phyloP scores from a whole-genome alignment of 2,797 vertebrate genomes.

The Urophycis tenuis region DNA sequence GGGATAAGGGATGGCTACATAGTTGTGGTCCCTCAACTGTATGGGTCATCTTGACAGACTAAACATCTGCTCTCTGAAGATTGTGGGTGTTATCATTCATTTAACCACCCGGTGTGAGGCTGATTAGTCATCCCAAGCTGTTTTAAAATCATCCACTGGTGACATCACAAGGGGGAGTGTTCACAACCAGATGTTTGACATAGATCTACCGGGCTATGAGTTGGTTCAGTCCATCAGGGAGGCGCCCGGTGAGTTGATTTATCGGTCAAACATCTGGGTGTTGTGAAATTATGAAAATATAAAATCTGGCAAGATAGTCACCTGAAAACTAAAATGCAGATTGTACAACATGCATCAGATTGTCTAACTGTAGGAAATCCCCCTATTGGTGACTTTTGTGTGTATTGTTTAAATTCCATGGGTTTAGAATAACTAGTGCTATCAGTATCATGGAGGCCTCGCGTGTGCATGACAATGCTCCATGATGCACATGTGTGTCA shows the following conservation, averaged over 20 bases:
- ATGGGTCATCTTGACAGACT: not conserved
- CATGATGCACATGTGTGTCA: not conserved
- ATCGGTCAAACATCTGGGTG: not conserved
- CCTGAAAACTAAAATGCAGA: not conserved
- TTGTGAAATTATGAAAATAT: not conserved
- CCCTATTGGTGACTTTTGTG: not conserved
- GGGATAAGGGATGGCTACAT: not conserved
- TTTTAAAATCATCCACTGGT: not conserved
- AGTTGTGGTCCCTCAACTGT: constrained; percentile 11
- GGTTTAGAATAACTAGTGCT: not conserved
- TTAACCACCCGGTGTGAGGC: not conserved
- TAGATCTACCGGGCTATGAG: not conserved
- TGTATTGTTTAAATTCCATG: not conserved
- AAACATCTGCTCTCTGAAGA: not conserved
- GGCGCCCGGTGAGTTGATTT: not conserved
- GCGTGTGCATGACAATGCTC: not conserved
- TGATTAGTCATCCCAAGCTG: not conserved
- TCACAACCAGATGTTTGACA: not conserved
- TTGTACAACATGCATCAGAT: not conserved
- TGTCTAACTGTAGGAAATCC: not conserved
- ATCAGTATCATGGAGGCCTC: not conserved
- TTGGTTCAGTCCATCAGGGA: not conserved
- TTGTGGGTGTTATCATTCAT: constrained; percentile 3
- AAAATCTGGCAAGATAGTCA: not conserved
- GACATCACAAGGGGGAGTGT: not conserved